Evolutionary conservation across 1,140 invertebrate genomes (phyloP).

Genomic region (Melanaphis sacchari): DNA sequence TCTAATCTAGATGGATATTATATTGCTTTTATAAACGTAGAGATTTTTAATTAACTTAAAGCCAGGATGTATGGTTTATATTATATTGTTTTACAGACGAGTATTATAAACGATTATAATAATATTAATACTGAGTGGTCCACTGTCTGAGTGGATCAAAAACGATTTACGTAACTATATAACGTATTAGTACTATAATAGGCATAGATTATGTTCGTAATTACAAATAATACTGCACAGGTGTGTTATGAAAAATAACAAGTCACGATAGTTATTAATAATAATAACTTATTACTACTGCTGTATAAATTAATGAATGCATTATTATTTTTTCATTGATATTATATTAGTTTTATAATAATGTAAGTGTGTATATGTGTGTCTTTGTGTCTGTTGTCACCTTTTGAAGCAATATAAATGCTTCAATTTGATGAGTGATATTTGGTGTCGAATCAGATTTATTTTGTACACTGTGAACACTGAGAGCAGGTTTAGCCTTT

Average conservation of each 20-base stretch:
- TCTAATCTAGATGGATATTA: background rate
- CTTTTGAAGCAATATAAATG: background rate
- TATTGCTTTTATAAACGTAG: background rate
- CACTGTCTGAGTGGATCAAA: background rate
- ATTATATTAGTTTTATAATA: background rate
- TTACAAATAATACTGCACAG: background rate
- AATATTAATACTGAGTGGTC: background rate
- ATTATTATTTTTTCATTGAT: background rate
- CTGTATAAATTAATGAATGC: too few relatives aligned
- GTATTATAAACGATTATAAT: background rate
- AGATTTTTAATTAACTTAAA: slow-evolving; percentile 1
- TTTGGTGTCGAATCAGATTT: background rate
- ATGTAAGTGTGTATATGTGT: background rate
- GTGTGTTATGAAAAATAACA: background rate
- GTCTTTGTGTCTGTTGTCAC: background rate
- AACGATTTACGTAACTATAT: background rate
- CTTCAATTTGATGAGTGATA: background rate
- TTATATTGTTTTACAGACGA: background rate
- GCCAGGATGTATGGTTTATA: background rate
- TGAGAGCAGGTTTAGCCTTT: too few relatives aligned
- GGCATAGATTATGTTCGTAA: background rate
- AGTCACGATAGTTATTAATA: background rate
- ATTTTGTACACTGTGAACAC: background rate
- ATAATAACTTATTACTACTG: too few relatives aligned
- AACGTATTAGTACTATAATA: background rate